Conservation (phyloP, 2,113 vertebrate genomes). For the Nothocercus julius region DNA sequence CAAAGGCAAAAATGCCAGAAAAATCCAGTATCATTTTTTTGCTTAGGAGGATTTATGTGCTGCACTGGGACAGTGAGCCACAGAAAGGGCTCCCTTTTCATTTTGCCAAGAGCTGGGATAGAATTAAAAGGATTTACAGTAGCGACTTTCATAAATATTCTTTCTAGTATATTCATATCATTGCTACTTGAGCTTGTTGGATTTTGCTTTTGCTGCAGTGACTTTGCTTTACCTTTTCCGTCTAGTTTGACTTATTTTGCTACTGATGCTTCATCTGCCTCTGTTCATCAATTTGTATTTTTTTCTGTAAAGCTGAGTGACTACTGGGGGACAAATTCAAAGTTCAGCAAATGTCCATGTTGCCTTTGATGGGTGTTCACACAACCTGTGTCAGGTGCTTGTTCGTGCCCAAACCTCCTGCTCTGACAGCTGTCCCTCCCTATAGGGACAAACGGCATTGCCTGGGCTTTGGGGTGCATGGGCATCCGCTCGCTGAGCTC, state of each 20-base stretch:
- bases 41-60: background rate
- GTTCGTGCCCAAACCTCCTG: background rate
- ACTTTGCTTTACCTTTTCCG: background rate
- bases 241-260: background rate
- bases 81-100: background rate
- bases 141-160: background rate
- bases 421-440: background rate
- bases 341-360: background rate
- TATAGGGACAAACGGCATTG: background rate
- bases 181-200: background rate
- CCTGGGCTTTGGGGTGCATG: background rate
- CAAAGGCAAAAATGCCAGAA: background rate
- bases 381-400: background rate
- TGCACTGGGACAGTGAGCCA: background rate
- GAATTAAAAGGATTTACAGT: constrained; percentile 9
- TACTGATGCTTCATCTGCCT: background rate
- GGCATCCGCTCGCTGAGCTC: background rate
- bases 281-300: background rate
- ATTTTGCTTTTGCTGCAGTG: fast-evolving
- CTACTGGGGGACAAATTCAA: background rate
- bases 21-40: background rate
- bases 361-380: background rate
- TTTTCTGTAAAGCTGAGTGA: background rate
- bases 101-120: background rate
- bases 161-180: background rate